Conservation (phyloP, 2,888 invertebrate species). For the Oscheius sp. region DNA sequence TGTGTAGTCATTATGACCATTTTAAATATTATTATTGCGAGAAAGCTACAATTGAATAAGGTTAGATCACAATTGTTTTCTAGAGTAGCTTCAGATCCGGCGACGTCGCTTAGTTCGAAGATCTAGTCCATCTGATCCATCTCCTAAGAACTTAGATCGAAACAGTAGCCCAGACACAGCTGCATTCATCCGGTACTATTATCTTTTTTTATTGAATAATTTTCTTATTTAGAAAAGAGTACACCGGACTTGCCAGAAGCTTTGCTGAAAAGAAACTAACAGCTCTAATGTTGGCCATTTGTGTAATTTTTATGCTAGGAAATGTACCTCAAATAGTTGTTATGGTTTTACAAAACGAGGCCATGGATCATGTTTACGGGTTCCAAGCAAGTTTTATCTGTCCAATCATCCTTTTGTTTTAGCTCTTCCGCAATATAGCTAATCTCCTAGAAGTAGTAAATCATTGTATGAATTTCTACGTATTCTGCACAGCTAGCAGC, state of each 20-base stretch:
- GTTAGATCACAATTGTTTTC: constrained; percentile 26
- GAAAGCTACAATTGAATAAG: constrained; percentile 61
- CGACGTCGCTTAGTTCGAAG: constrained; percentile 38
- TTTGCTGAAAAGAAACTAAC: constrained; percentile 69
- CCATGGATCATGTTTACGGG: constrained; percentile 54
- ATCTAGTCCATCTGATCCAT: constrained; percentile 35
- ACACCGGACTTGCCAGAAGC: constrained; percentile 45
- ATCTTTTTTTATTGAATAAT: background rate
- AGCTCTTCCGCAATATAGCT: constrained; percentile 68
- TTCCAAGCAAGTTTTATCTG: constrained; percentile 55
- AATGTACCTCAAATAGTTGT: constrained; percentile 68
- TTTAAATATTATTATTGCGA: constrained; percentile 62
- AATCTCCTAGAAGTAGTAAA: constrained; percentile 68
- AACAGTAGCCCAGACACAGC: constrained; percentile 24
- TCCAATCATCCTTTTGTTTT: constrained; percentile 10
- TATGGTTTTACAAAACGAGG: constrained; percentile 66
- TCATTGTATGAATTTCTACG: constrained; percentile 70
- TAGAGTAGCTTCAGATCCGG: constrained; percentile 36
- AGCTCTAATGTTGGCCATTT: constrained; percentile 65
- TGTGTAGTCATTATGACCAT: constrained; percentile 61
- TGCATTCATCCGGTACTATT: background rate
- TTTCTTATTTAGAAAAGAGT: constrained; percentile 41
- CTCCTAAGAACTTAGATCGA: background rate
- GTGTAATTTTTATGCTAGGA: constrained; percentile 66
- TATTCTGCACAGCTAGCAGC: constrained; percentile 68